Evolutionary conservation across 2,888 invertebrate genomes (phyloP).

Genomic region (Erebia ligea): DNA sequence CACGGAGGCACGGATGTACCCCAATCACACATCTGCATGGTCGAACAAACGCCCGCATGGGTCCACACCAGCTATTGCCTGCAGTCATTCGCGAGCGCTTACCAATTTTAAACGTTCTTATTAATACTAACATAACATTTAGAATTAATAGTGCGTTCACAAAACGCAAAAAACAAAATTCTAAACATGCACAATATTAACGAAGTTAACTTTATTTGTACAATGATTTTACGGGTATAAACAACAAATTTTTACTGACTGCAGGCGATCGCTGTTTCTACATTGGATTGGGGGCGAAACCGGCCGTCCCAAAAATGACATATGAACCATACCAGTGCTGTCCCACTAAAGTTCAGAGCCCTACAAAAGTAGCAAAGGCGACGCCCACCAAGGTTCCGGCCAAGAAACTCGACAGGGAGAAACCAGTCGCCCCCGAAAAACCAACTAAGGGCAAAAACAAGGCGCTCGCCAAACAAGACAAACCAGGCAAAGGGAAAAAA

Average conservation of each 20-base stretch:
- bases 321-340: slow-evolving; percentile 97
- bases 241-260: slow-evolving; percentile 93
- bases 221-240: slow-evolving; percentile 80
- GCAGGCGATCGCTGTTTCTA: slow-evolving; percentile 99
- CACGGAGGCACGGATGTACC: slow-evolving; percentile 65
- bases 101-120: slow-evolving; percentile 75
- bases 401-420: slow-evolving; percentile 76
- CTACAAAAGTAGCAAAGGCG: slow-evolving; percentile 91
- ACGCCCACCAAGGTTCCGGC: slow-evolving; percentile 85
- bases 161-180: slow-evolving; percentile 60
- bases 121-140: slow-evolving; percentile 79
- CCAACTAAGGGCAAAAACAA: slow-evolving; percentile 76
- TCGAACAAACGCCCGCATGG: slow-evolving; percentile 75
- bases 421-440: slow-evolving; percentile 65
- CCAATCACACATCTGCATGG: slow-evolving; percentile 79
- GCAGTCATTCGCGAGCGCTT: slow-evolving; percentile 85
- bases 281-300: slow-evolving; percentile 96
- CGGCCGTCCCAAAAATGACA: slow-evolving; percentile 88
- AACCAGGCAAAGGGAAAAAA: slow-evolving; percentile 87
- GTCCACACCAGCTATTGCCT: slow-evolving; percentile 84
- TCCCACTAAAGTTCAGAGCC: slow-evolving; percentile 91
- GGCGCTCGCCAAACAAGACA: slow-evolving; percentile 82
- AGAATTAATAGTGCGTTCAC: slow-evolving; percentile 75
- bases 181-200: slow-evolving; percentile 76
- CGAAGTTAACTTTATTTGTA: slow-evolving; percentile 72